Conservation (phyloP, 2,113 vertebrate species). For the Benitochromis conjunctus region DNA sequence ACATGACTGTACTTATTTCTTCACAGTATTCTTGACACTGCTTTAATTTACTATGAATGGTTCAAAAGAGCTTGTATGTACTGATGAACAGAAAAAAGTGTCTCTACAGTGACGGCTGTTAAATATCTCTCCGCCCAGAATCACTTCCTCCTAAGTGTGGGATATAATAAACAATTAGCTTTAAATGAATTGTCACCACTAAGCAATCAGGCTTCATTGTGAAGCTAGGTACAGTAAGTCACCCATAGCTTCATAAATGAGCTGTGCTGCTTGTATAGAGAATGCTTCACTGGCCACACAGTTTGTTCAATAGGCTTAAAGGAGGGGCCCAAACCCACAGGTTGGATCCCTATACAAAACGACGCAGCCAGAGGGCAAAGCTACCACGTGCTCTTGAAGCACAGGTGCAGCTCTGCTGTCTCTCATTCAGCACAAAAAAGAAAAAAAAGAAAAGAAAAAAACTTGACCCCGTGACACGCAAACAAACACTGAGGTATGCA, state of each 20-base stretch:
- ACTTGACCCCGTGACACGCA: constrained; percentile 49
- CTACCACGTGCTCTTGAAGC: constrained; percentile 61
- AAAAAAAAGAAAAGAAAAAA: constrained; percentile 34
- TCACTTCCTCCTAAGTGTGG: neutral
- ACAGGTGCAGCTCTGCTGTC: constrained; percentile 83
- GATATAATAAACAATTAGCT: constrained; percentile 5
- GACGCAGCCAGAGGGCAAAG: constrained; percentile 17
- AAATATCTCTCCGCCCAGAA: neutral
- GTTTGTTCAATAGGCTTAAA: constrained; percentile 16
- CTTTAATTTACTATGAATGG: neutral
- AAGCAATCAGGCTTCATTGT: constrained; percentile 48
- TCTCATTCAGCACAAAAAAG: constrained; percentile 36
- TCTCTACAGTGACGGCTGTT: neutral
- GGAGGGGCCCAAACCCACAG: constrained; percentile 4
- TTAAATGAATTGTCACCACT: neutral
- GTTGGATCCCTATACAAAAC: constrained; percentile 24
- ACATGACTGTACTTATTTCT: neutral
- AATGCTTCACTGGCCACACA: constrained; percentile 23
- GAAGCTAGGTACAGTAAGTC: neutral
- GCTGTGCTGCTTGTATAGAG: constrained; percentile 32
- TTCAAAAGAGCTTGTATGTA: neutral
- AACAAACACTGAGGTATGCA: constrained; percentile 57
- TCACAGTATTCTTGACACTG: neutral
- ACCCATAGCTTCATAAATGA: constrained; percentile 28
- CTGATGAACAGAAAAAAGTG: neutral